A percentile compares a stretch with the other conserved stretches of the same genome.
phyloP scores from a whole-genome alignment of 64 coral and sea anemone genomes.

The Porites australiensis region DNA sequence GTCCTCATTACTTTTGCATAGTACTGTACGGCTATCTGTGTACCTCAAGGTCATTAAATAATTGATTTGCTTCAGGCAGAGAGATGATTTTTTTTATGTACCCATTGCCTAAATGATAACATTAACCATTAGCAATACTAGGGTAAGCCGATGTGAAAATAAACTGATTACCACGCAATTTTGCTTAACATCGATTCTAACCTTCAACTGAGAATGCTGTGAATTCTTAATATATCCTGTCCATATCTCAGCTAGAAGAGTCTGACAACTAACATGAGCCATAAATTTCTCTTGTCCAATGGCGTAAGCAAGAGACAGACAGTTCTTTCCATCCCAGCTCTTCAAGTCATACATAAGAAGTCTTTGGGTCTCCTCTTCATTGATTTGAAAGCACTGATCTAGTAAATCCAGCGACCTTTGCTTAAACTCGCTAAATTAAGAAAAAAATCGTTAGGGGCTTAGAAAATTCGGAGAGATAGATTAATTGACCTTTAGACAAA shows the following conservation, averaged over 20 bases:
- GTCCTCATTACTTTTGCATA: no score
- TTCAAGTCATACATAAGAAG: slow-evolving; percentile 74
- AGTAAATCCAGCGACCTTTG: slow-evolving; percentile 67
- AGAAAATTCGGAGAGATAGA: no score
- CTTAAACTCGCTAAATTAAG: slow-evolving; percentile 75
- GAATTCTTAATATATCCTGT: slow-evolving; percentile 72
- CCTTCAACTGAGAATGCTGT: slow-evolving; percentile 62
- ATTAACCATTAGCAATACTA: no score
- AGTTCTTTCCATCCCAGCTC: slow-evolving; percentile 79
- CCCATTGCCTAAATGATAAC: no score
- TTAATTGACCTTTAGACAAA: no score
- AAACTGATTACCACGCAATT: no score
- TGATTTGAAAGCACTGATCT: slow-evolving; percentile 78
- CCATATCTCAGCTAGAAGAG: slow-evolving; percentile 86
- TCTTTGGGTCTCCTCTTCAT: slow-evolving; percentile 67
- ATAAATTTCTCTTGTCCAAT: slow-evolving; percentile 76
- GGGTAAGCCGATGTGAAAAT: no score
- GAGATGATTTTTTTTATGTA: no score
- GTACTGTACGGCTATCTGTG: no score
- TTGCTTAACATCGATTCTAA: no score
- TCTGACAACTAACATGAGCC: slow-evolving; percentile 77
- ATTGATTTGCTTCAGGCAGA: no score
- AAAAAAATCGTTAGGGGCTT: not conserved
- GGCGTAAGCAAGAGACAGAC: slow-evolving; percentile 71
- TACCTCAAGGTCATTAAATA: no score